Evolutionary conservation across 2,113 vertebrate species (phyloP).

Genomic region (Thalassoma bifasciatum): DNA sequence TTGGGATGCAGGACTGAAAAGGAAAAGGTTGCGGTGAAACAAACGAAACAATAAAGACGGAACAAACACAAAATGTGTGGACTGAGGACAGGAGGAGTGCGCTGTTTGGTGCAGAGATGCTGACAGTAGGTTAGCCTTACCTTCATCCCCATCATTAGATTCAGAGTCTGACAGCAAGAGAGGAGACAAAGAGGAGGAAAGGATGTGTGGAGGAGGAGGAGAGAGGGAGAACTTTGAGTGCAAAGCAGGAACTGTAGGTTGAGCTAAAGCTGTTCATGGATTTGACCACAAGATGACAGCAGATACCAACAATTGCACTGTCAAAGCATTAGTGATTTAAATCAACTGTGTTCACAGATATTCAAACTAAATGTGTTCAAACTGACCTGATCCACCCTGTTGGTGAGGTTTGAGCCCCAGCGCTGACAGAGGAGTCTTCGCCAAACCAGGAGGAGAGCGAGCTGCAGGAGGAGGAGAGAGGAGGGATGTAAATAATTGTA

Average conservation of each 20-base stretch:
- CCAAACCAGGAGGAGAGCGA: conserved; percentile 89
- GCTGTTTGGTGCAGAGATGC: not conserved
- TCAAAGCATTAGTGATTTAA: too few relatives aligned
- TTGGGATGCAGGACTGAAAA: conserved; percentile 23
- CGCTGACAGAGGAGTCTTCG: conserved; percentile 90
- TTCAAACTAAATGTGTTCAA: not conserved
- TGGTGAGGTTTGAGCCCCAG: conserved; percentile 89
- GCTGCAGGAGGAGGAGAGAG: conserved; percentile 66
- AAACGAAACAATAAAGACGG: too few relatives aligned
- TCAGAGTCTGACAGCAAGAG: conserved; percentile 82
- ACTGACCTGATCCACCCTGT: conserved; percentile 87
- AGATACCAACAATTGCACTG: conserved; percentile 7
- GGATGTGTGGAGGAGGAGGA: conserved; percentile 55
- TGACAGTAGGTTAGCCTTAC: conserved; percentile 77
- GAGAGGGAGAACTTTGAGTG: conserved; percentile 48
- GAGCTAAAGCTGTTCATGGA: not conserved
- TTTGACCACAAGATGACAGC: not conserved
- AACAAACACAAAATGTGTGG: not conserved
- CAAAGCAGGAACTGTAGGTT: conserved; percentile 17
- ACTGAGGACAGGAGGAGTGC: not conserved
- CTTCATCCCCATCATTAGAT: conserved; percentile 82
- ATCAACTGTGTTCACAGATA: too few relatives aligned
- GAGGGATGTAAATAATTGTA: not conserved
- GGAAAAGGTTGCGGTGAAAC: not conserved
- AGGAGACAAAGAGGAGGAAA: conserved; percentile 28